Percentiles rank a stretch among this genome's conserved stretches.
Conservation (phyloP, 2,797 vertebrate species). For the Lycodopsis pacificus region DNA sequence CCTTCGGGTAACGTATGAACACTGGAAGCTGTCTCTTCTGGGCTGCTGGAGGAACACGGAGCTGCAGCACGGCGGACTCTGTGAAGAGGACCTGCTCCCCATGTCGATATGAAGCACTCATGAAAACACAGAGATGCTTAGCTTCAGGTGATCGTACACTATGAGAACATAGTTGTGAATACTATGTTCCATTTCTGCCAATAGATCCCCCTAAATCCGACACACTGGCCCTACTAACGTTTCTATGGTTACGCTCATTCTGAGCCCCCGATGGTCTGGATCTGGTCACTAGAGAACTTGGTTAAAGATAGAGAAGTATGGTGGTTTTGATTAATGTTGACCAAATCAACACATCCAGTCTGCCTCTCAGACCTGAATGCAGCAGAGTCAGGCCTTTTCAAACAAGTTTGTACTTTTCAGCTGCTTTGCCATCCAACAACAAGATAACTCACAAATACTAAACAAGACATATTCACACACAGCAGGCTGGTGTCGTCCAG, state of each 20-base stretch:
- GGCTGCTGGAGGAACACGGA: neutral
- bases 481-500: neutral
- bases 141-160: neutral
- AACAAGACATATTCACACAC: neutral
- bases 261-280: no score
- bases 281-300: no score
- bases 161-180: no score
- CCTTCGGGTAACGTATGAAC: neutral
- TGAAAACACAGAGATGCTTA: neutral
- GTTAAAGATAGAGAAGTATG: no score
- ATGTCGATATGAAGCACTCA: neutral
- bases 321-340: no score
- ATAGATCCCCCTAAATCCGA: no score
- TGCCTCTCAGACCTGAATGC: neutral
- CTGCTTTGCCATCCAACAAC: neutral
- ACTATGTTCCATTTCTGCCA: no score
- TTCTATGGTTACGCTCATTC: no score
- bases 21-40: neutral
- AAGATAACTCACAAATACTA: neutral
- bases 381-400: slow-evolving; percentile 8
- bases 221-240: no score
- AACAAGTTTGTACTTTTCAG: neutral
- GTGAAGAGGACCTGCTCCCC: neutral
- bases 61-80: neutral
- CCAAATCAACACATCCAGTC: neutral